phyloP scores from a whole-genome alignment of 1,140 invertebrate genomes.

The Adoxophyes honmai region DNA sequence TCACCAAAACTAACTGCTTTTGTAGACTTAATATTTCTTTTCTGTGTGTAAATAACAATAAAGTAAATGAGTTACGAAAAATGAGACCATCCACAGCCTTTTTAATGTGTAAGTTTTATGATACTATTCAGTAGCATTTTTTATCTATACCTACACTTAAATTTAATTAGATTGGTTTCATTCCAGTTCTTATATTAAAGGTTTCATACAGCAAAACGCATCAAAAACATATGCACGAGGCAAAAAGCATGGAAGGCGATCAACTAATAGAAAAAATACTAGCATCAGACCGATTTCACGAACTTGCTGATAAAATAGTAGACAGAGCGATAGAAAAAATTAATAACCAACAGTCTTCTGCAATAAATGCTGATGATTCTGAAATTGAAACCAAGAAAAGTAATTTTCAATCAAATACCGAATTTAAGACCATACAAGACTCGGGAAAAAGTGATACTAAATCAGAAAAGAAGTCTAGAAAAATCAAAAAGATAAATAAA shows the following conservation, averaged over 20 bases:
- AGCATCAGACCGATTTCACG: conserved; percentile 34
- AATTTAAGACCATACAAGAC: not conserved
- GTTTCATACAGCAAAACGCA: not conserved
- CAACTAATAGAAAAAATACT: conserved; percentile 33
- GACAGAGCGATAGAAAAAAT: conserved; percentile 36
- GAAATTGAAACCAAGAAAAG: not conserved
- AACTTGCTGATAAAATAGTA: conserved; percentile 36
- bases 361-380: not conserved
- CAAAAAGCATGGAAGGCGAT: conserved; percentile 21
- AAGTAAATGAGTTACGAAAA: too few relatives aligned
- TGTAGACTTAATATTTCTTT: too few relatives aligned
- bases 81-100: too few relatives aligned
- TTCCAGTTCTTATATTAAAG: not conserved
- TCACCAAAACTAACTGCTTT: too few relatives aligned
- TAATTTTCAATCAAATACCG: too few relatives aligned
- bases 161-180: too few relatives aligned
- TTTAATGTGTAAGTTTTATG: too few relatives aligned
- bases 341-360: conserved; percentile 9
- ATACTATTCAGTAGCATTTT: too few relatives aligned
- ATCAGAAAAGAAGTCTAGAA: not conserved
- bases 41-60: too few relatives aligned
- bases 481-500: not conserved
- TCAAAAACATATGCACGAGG: not conserved
- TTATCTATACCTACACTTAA: too few relatives aligned
- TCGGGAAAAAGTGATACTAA: not conserved